Evolutionary conservation across 2,888 invertebrate species (phyloP).

Genomic region (Parnassius smintheus): DNA sequence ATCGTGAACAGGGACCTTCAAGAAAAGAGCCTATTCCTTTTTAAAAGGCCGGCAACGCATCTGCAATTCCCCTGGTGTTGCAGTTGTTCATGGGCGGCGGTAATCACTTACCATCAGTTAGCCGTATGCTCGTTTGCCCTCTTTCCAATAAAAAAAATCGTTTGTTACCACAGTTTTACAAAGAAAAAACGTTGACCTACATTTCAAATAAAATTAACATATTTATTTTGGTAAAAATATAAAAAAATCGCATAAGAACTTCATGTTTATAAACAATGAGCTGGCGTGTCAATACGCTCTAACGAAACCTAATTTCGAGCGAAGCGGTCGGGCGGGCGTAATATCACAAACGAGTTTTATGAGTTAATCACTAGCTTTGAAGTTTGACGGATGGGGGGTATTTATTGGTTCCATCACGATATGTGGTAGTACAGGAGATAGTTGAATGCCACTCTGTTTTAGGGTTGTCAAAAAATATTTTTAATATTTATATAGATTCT

Average conservation of each 20-base stretch:
- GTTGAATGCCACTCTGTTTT: conserved; percentile 17
- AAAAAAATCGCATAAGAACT: neutral
- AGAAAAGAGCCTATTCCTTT: too few species aligned
- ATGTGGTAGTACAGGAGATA: conserved; percentile 26
- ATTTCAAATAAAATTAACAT: neutral
- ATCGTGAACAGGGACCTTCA: too few species aligned
- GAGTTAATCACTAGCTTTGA: conserved; percentile 73
- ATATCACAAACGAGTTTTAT: conserved; percentile 59
- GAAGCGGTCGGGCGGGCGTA: conserved; percentile 33
- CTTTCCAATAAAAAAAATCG: too few species aligned
- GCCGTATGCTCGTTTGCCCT: too few species aligned
- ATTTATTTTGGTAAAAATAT: neutral
- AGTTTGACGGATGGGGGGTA: conserved; percentile 69
- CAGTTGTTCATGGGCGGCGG: too few species aligned
- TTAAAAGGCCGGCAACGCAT: too few species aligned
- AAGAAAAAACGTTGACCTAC: too few species aligned
- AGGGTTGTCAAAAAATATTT: conserved; percentile 8
- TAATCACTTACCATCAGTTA: too few species aligned
- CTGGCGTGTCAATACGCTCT: conserved; percentile 58
- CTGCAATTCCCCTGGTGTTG: too few species aligned
- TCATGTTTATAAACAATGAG: conserved; percentile 27
- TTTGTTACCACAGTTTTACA: too few species aligned
- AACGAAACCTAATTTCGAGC: conserved; percentile 39
- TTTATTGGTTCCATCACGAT: conserved; percentile 69
- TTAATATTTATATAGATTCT: too few species aligned